Evolutionary conservation across 1,140 invertebrate genomes (phyloP).

Genomic region (Drosophila ananassae): DNA sequence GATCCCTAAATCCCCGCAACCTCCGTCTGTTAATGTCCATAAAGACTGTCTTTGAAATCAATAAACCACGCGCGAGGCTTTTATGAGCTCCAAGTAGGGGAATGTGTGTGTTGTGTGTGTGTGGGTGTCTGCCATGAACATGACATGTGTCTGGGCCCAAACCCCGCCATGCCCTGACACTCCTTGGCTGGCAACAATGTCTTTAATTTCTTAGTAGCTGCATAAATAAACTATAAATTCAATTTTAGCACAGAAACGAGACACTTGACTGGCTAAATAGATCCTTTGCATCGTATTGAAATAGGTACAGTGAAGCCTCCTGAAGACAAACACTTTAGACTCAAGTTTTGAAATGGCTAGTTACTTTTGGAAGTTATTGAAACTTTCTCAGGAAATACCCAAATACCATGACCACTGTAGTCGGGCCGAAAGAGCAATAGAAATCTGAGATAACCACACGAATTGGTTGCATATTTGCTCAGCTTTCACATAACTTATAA

Average conservation of each 20-base stretch:
- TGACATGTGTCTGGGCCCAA: slow-evolving; percentile 69
- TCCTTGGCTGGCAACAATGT: slow-evolving; percentile 41
- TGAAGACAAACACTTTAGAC: background rate
- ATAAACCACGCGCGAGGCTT: slow-evolving; percentile 69
- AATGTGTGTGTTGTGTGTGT: background rate
- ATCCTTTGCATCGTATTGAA: slow-evolving; percentile 30
- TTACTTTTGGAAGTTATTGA: too few species aligned
- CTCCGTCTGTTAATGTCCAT: slow-evolving; percentile 54
- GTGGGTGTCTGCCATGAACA: slow-evolving; percentile 40
- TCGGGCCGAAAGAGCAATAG: slow-evolving; percentile 1
- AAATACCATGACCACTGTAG: slow-evolving; percentile 9
- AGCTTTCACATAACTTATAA: slow-evolving; percentile 57
- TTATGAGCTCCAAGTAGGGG: slow-evolving; percentile 58
- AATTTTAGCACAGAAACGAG: slow-evolving; percentile 61
- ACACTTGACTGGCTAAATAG: slow-evolving; percentile 55
- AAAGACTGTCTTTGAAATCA: slow-evolving; percentile 73
- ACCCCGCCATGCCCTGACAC: background rate
- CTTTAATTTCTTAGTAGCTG: slow-evolving; percentile 82
- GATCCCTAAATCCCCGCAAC: slow-evolving; percentile 11
- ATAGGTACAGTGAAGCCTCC: slow-evolving; percentile 1
- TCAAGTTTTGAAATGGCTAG: background rate
- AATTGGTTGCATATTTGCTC: slow-evolving; percentile 66
- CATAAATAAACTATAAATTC: slow-evolving; percentile 83
- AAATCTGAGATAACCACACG: slow-evolving; percentile 46
- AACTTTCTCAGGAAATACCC: background rate